Evolutionary conservation across 53 echinoderm and acorn worm genomes (phyloP), one percentile per base, ranked within the genome.

Genomic region (Paracentrotus lividus): DNA sequence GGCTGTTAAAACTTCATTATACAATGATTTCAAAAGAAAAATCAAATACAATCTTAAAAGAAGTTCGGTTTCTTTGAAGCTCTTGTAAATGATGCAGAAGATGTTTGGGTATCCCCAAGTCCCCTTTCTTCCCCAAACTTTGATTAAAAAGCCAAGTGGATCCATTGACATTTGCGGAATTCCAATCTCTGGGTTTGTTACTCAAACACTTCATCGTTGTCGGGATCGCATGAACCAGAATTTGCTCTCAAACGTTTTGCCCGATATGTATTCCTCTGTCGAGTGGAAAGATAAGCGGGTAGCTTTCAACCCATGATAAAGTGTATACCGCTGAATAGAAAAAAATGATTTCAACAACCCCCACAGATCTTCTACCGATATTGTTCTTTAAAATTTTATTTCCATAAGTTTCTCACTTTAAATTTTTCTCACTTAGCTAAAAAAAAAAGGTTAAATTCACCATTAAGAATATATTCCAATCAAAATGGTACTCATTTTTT

Each of bases 221-320:
- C 21, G 44, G 33, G 86, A 59, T 89, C 89, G 43, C 89, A 89
- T 89, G 89, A n/a, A 89, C 89, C 60, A 60, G 89, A 89, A 89
- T 89, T 89, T 89, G 64, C 89, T 89, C 65, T 59, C 89, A 87
- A 87, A 87, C n/a, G 61, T 64, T 89, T 59, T 89, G n/a, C 24
- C 65, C 9, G 89, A 64, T 89, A 89, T 89, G 43, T 64, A 89
- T 89, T 89, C 65, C 64, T 27, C 56, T 56, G 56, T 86, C 56
- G 32, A 34, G 56, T 56, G 86, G 53, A 52, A 86, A 56, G 86
- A 33, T 36, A 86, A 34, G 56, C 86, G 14, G 86, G 56, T 86
- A 38, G 55, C 86, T 86, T 85, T 86, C 86, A 86, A 34, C 86
- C n/a, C 56, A 31, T 45, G 53, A 56, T n/a, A 8, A 55, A 86